These are phyloP conservation scores for Cataglyphis hispanica DNA, from an alignment of 1,140 invertebrate species.

Conservation along the genomic window DNA sequence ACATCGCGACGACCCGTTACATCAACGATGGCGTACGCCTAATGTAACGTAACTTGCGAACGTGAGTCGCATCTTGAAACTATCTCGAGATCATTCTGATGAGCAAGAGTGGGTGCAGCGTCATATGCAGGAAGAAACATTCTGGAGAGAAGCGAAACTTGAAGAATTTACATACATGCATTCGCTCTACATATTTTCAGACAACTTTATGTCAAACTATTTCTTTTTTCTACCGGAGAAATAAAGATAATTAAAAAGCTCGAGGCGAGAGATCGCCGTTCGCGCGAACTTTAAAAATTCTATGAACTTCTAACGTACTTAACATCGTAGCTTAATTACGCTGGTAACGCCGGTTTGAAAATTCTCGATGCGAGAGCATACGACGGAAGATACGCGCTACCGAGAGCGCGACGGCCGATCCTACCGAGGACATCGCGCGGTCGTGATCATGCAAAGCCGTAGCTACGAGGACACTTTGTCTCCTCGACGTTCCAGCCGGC, in stretches of 20 bases:
- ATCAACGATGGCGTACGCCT: neutral
- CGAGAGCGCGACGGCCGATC: conserved; percentile 16
- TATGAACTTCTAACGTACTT: conserved; percentile 29
- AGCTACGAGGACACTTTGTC: conserved; percentile 26
- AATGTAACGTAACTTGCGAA: conserved; percentile 40
- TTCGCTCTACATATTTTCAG: too few species aligned
- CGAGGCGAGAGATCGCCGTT: neutral
- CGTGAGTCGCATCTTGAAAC: conserved; percentile 44
- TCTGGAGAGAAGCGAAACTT: neutral
- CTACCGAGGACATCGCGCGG: conserved; percentile 21
- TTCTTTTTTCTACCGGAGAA: neutral
- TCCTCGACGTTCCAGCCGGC: conserved; percentile 20
- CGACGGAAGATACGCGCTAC: conserved; percentile 8
- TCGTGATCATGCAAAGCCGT: conserved; percentile 44
- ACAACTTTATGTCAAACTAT: neutral
- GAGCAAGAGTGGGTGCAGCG: conserved; percentile 22
- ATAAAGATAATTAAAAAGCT: neutral
- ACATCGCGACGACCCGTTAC: conserved; percentile 23
- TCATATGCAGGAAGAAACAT: neutral
- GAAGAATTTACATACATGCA: neutral
- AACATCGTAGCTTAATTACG: conserved; percentile 23
- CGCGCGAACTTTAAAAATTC: neutral
- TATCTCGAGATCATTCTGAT: neutral
- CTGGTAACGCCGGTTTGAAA: conserved; percentile 39
- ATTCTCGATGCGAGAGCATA: conserved; percentile 11